A percentile compares a stretch with the other conserved stretches of the same genome.
These are phyloP conservation scores for Acanthurus lineatus DNA, from an alignment of 2,797 vertebrate species.

Conservation along the genomic window DNA sequence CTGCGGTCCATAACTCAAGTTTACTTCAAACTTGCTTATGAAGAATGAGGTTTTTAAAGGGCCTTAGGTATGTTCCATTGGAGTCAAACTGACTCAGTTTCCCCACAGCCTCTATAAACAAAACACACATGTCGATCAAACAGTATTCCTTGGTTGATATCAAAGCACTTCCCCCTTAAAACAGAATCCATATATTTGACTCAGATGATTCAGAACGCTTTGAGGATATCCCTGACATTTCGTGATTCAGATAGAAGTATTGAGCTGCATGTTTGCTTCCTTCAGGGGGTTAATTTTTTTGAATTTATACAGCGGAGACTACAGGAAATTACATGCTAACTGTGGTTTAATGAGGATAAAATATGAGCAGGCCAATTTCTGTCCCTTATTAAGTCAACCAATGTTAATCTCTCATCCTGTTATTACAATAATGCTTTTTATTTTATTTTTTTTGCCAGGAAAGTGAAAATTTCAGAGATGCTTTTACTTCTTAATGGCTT, in stretches of 20 bases:
- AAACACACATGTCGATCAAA: constrained; percentile 4
- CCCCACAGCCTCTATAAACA: background rate
- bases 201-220: constrained; percentile 28
- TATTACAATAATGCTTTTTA: background rate
- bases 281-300: constrained; percentile 4
- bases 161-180: constrained; percentile 13
- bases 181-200: constrained; percentile 35
- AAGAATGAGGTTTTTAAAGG: background rate
- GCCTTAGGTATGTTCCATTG: background rate
- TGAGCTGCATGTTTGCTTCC: constrained; percentile 24
- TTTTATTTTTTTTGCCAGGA: too few species aligned
- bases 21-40: constrained; percentile 19
- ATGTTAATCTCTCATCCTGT: constrained; percentile 13
- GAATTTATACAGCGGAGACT: constrained; percentile 19
- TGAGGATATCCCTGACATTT: constrained; percentile 20
- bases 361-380: background rate
- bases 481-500: background rate
- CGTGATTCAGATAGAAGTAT: constrained; percentile 18
- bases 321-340: constrained; percentile 1
- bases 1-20: background rate
- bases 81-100: constrained; percentile 11
- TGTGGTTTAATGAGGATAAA: constrained; percentile 29
- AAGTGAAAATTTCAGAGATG: background rate
- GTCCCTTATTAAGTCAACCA: background rate
- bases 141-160: background rate